These are phyloP conservation scores for Chrysolina oricalcia DNA, from an alignment of 2,888 invertebrate genomes.

Conservation along the genomic window DNA sequence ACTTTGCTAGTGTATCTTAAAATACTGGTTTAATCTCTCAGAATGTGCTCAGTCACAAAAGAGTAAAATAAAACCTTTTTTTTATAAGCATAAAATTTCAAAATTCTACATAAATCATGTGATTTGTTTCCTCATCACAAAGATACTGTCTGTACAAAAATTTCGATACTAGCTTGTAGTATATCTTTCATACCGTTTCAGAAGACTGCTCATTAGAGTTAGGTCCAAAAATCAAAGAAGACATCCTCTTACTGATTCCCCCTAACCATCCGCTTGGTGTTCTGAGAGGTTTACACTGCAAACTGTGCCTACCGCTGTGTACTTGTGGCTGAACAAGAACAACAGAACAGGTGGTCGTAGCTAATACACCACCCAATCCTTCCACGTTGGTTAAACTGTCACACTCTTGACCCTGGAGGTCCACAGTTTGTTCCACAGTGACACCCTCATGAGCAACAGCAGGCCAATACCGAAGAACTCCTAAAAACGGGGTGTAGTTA, in stretches of 20 bases:
- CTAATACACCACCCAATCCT: slow-evolving; percentile 85
- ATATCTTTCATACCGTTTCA: slow-evolving; percentile 75
- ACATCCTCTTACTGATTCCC: slow-evolving; percentile 87
- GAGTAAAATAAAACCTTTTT: too few relatives aligned
- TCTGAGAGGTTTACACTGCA: slow-evolving; percentile 80
- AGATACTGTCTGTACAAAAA: background rate
- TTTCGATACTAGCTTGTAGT: slow-evolving; percentile 7
- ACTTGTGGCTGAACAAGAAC: slow-evolving; percentile 80
- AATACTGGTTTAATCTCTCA: too few relatives aligned
- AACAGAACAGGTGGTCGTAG: slow-evolving; percentile 93
- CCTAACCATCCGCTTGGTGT: slow-evolving; percentile 89
- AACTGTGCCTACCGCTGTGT: slow-evolving; percentile 79
- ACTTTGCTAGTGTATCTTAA: too few relatives aligned
- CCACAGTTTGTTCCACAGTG: slow-evolving; percentile 88
- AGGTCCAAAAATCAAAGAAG: slow-evolving; percentile 86
- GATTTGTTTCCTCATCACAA: too few relatives aligned
- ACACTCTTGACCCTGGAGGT: slow-evolving; percentile 91
- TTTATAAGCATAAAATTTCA: too few relatives aligned
- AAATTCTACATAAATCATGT: too few relatives aligned
- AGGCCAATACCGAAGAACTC: slow-evolving; percentile 92
- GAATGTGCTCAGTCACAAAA: too few relatives aligned
- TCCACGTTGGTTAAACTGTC: slow-evolving; percentile 81
- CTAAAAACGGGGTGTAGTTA: slow-evolving; percentile 64
- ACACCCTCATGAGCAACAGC: slow-evolving; percentile 91
- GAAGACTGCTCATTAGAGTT: slow-evolving; percentile 77